A percentile compares a stretch with the other conserved stretches of the same genome.
Conservation (phyloP, 1,140 invertebrate genomes). For the Temnothorax nylanderi region DNA sequence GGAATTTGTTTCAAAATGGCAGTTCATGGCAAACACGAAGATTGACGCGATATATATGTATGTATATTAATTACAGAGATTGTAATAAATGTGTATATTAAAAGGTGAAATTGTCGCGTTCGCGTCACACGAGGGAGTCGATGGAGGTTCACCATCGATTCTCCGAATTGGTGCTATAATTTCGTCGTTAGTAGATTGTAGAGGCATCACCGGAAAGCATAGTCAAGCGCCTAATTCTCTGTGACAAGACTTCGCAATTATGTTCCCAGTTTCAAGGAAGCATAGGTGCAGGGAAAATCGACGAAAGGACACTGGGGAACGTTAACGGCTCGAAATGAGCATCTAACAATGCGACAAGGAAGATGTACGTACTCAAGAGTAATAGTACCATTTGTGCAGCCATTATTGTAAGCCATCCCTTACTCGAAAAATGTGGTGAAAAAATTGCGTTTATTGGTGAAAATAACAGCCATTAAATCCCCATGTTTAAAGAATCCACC, state of each 20-base stretch:
- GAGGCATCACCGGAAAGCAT: conserved; percentile 59
- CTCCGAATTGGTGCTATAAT: conserved; percentile 57
- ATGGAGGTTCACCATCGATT: conserved; percentile 62
- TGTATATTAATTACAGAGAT: neutral
- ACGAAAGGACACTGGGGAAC: conserved; percentile 35
- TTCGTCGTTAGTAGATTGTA: conserved; percentile 68
- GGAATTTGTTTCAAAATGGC: neutral
- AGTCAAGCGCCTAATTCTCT: conserved; percentile 56
- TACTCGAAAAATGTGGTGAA: neutral
- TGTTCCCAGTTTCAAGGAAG: conserved; percentile 68
- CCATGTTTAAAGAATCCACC: neutral
- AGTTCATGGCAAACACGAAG: neutral
- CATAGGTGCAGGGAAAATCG: conserved; percentile 31
- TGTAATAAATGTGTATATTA: neutral
- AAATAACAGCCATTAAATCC: neutral
- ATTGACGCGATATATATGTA: neutral
- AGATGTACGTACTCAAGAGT: conserved; percentile 58
- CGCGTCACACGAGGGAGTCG: neutral
- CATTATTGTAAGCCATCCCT: conserved; percentile 43
- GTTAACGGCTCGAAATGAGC: conserved; percentile 47
- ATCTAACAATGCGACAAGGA: conserved; percentile 45
- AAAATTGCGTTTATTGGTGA: neutral
- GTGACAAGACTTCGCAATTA: conserved; percentile 82
- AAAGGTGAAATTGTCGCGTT: neutral
- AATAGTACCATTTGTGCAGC: conserved; percentile 58